Percentiles rank a stretch among this genome's conserved stretches.
Conservation (phyloP, 64 coral and sea anemone genomes). For the Acropora yongei region DNA sequence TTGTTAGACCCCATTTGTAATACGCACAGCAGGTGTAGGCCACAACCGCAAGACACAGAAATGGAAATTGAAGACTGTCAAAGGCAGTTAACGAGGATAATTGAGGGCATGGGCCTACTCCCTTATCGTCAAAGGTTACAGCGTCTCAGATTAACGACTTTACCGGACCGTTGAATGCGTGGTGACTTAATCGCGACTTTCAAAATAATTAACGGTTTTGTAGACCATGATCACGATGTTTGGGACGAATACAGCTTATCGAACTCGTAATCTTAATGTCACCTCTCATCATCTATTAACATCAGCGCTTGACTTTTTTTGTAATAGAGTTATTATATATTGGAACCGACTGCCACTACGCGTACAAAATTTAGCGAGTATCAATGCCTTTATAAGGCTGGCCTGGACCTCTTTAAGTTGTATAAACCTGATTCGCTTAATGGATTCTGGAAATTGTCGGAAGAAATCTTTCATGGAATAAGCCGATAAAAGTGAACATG, state of each 20-base stretch:
- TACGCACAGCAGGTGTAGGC: background rate
- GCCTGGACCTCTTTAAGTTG: background rate
- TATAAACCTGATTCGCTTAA: background rate
- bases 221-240: background rate
- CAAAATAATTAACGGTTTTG: background rate
- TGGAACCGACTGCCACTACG: background rate
- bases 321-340: background rate
- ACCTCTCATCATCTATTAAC: background rate
- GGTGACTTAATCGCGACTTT: no score
- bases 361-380: no score
- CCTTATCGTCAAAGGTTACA: background rate
- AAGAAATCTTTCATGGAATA: no score
- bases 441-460: background rate
- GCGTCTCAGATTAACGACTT: no score
- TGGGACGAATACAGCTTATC: background rate
- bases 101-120: background rate
- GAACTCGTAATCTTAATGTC: background rate
- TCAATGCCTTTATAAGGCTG: no score
- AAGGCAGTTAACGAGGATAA: background rate
- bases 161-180: no score
- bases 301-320: background rate
- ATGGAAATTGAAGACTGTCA: constrained; percentile 2
- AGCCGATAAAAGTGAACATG: no score
- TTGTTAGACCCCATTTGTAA: background rate
- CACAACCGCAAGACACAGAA: background rate